phyloP scores from a whole-genome alignment of 2,113 vertebrate species.

The Anser brachyrhynchus region DNA sequence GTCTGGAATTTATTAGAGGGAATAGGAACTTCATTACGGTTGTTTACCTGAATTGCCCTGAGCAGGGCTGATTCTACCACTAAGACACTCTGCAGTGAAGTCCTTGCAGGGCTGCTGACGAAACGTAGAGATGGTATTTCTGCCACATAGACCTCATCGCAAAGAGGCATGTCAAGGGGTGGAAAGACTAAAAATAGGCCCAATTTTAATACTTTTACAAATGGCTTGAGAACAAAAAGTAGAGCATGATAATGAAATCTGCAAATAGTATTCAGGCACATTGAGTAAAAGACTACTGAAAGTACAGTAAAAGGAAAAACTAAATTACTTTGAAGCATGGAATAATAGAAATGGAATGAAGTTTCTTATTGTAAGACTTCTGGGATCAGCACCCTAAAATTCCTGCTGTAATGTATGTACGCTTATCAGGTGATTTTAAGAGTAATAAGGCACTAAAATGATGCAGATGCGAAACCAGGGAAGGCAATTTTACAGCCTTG shows the following conservation, averaged over 20 bases:
- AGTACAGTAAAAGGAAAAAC: background rate
- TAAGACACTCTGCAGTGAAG: background rate
- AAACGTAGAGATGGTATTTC: slow-evolving; percentile 14
- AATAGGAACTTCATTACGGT: background rate
- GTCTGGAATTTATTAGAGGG: background rate
- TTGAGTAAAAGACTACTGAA: background rate
- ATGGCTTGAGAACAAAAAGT: slow-evolving; percentile 40
- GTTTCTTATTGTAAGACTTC: background rate
- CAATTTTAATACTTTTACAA: slow-evolving; percentile 33
- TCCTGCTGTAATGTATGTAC: background rate
- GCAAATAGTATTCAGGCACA: background rate
- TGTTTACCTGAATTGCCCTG: background rate
- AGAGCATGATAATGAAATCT: slow-evolving; percentile 41
- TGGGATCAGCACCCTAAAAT: background rate
- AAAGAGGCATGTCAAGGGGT: background rate
- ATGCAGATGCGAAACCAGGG: background rate
- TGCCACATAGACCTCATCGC: background rate
- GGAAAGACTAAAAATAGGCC: slow-evolving; percentile 42
- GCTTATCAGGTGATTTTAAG: background rate
- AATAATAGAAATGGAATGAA: background rate
- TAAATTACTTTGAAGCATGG: background rate
- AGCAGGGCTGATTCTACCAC: background rate
- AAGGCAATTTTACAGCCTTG: background rate
- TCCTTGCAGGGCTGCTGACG: background rate
- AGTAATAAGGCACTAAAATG: background rate